Evolutionary conservation across 2,888 invertebrate species (phyloP).

Genomic region (Perizoma affinitatum): DNA sequence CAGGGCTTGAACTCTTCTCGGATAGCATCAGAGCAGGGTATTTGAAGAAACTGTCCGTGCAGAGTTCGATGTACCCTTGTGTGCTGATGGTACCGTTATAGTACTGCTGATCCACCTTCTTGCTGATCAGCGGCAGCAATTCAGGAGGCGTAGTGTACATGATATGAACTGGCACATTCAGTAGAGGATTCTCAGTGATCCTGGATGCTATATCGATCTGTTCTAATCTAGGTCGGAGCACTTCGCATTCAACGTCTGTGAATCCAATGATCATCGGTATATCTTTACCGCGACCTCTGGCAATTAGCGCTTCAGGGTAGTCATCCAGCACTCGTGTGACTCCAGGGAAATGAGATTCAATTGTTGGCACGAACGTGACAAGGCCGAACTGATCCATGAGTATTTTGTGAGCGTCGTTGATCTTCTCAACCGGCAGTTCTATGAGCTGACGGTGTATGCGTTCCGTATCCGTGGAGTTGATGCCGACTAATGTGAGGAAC

Average conservation of each 20-base stretch:
- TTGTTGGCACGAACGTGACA: conserved; percentile 63
- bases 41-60: conserved; percentile 60
- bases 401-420: conserved; percentile 56
- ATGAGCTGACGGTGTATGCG: conserved; percentile 58
- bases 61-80: conserved; percentile 55
- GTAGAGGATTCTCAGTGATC: conserved; percentile 47
- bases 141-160: conserved; percentile 47
- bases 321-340: conserved; percentile 63
- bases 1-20: conserved; percentile 42
- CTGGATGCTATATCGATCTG: conserved; percentile 53
- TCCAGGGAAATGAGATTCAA: conserved; percentile 60
- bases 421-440: conserved; percentile 55
- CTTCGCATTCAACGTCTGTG: conserved; percentile 66
- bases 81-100: conserved; percentile 51
- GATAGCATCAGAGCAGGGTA: conserved; percentile 65
- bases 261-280: conserved; percentile 68
- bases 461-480: conserved; percentile 59
- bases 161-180: conserved; percentile 50
- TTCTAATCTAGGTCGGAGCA: conserved; percentile 58
- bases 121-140: conserved; percentile 41
- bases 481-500: conserved; percentile 71
- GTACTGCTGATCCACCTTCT: conserved; percentile 52
- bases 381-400: conserved; percentile 59
- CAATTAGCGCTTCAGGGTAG: conserved; percentile 62
- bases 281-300: conserved; percentile 57